phyloP scores from a whole-genome alignment of 2,113 vertebrate species.

The Cavia aperea region DNA sequence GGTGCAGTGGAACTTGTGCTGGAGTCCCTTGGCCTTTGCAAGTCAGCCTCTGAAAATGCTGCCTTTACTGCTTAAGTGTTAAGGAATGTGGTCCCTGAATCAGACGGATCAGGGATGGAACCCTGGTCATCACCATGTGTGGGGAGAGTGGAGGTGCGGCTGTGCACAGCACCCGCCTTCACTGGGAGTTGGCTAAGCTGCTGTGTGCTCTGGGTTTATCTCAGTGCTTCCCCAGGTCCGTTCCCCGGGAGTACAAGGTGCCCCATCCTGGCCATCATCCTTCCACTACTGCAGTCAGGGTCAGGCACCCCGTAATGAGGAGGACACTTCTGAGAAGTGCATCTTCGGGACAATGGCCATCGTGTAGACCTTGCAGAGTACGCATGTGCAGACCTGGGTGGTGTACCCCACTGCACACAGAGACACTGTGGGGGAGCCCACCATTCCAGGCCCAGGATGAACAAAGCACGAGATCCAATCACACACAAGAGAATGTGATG shows the following conservation, averaged over 20 bases:
- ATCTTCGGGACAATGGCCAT: too few species aligned
- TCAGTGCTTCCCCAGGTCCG: too few species aligned
- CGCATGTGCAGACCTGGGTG: background rate
- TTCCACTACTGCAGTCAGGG: background rate
- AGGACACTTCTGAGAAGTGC: background rate
- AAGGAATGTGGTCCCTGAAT: background rate
- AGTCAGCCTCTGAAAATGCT: background rate
- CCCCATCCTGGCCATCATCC: background rate
- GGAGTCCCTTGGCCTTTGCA: background rate
- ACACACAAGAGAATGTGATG: background rate
- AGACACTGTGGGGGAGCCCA: background rate
- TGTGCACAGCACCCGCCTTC: too few species aligned
- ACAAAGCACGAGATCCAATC: background rate
- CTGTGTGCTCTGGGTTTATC: rapidly evolving
- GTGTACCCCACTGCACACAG: too few species aligned
- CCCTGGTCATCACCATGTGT: background rate
- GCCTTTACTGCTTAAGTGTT: background rate
- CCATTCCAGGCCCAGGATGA: background rate
- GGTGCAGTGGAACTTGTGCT: background rate
- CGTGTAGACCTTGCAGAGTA: background rate
- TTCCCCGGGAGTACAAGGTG: background rate
- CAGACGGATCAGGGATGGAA: background rate
- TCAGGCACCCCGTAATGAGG: background rate
- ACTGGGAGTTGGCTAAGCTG: background rate
- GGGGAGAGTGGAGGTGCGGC: too few species aligned